Evolutionary conservation across 2,113 vertebrate species (phyloP), one percentile per base, ranked within the genome.

Genomic region (Phylloscopus whistleri): DNA sequence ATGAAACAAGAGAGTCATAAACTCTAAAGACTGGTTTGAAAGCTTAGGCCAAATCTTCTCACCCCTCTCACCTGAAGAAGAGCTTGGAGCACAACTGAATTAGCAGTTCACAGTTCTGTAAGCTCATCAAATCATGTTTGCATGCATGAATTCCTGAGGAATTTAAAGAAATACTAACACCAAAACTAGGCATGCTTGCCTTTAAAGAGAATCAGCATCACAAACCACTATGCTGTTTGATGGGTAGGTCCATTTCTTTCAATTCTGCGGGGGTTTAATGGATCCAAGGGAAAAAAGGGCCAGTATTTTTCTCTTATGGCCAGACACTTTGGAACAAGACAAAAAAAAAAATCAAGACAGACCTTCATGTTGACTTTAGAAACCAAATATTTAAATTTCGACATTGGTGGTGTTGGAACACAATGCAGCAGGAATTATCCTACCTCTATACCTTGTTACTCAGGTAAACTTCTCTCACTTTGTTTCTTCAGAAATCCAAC

Each of bases 371-470:
- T 91, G 80, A 87, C 83, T 93, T 69, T 16, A 90, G 72, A 92
- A 89, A 49, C 35, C 95, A 96, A 70, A 95, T 93, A 96, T 62
- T 94, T 96, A 91, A 97, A 95, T 86, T 93, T 73, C 69, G 79
- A 62, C 52, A 74, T 46, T 68, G 37, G 52, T 11, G 3, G 82
- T 83, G 67, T 30, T 79, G 3, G n/a, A 96, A 94, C 74, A 85
- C 67, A 75, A 77, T 78, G 52, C 83, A 86, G 77, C 30, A 39
- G 93, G 73, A 95, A 93, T 80, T 83, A 88, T 10, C 82, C 70
- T 84, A 93, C 70, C 93, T 78, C 85, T 81, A 89, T 60, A 86
- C 58, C 89, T 89, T 86, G 83, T 74, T 80, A 95, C 68, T 83
- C 30, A 2, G 62, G 56, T 95, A 93, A 97, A 96, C 73, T 86